Conservation (phyloP, 2,888 invertebrate species). For the Acleris literana region DNA sequence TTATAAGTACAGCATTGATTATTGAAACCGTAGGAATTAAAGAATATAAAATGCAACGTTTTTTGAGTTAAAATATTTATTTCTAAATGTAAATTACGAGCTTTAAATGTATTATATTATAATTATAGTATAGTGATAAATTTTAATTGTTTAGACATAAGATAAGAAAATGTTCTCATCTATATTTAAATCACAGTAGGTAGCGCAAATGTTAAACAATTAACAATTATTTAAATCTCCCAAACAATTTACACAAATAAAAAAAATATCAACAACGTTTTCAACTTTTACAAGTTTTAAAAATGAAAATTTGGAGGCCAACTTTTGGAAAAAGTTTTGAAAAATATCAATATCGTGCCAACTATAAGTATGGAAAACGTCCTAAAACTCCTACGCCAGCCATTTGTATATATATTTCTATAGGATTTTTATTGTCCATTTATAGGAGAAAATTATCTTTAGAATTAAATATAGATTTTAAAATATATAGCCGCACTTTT, state of each 20-base stretch:
- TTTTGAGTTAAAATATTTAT: slow-evolving; percentile 5
- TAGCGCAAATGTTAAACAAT: slow-evolving; percentile 1
- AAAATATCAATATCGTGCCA: slow-evolving; percentile 63
- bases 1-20: slow-evolving; percentile 3
- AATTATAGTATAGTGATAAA: slow-evolving; percentile 8
- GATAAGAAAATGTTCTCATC: neutral
- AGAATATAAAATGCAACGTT: slow-evolving; percentile 18
- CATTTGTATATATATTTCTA: slow-evolving; percentile 66
- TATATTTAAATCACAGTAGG: neutral
- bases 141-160: neutral
- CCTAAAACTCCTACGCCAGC: slow-evolving; percentile 53
- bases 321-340: slow-evolving; percentile 24
- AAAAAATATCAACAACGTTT: slow-evolving; percentile 8
- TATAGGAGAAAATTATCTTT: slow-evolving; percentile 45
- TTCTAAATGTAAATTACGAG: slow-evolving; percentile 23
- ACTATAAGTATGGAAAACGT: slow-evolving; percentile 54
- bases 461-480: slow-evolving; percentile 39
- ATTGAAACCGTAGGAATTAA: slow-evolving; percentile 11
- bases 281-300: slow-evolving; percentile 35
- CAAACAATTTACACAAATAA: neutral
- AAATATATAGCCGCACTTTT: slow-evolving; percentile 15
- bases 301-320: slow-evolving; percentile 7
- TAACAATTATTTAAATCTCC: neutral
- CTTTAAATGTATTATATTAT: slow-evolving; percentile 35
- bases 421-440: slow-evolving; percentile 59